Conservation (phyloP, 2,797 vertebrate species). For the Anguilla obscura region DNA sequence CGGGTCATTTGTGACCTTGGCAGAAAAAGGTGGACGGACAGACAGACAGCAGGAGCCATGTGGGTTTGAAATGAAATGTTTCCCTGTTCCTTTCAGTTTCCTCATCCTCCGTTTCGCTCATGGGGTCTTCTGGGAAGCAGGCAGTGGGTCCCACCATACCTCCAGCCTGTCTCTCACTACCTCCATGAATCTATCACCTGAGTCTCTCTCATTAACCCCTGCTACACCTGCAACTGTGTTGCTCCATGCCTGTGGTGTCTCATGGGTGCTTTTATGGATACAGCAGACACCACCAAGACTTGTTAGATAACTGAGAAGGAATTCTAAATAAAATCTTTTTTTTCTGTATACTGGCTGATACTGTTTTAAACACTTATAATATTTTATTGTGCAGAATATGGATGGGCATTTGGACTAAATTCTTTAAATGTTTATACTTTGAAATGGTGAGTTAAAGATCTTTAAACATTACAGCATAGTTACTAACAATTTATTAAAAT, state of each 20-base stretch:
- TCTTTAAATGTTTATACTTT: not conserved
- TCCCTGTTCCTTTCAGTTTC: not conserved
- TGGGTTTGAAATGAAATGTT: not conserved
- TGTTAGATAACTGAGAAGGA: constrained; percentile 1
- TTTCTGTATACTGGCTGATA: constrained; percentile 51
- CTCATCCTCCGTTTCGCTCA: not conserved
- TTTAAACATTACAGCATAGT: not conserved
- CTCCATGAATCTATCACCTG: constrained; percentile 7
- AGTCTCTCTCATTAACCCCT: not conserved
- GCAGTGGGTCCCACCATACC: not conserved
- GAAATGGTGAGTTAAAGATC: not conserved
- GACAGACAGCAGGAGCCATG: constrained; percentile 9
- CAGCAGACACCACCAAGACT: not conserved
- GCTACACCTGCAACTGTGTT: not conserved
- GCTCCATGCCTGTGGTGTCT: not conserved
- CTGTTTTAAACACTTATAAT: not conserved
- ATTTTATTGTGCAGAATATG: not conserved
- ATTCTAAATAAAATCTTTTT: constrained; percentile 64
- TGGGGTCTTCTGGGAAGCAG: not conserved
- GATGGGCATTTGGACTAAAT: not conserved
- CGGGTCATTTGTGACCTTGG: not conserved
- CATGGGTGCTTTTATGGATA: constrained; percentile 14
- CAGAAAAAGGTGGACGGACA: not conserved
- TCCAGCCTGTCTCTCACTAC: not conserved
- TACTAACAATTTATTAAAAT: not conserved